Conservation (phyloP, 2,797 vertebrate species). For the Triplophysa bombifrons region DNA sequence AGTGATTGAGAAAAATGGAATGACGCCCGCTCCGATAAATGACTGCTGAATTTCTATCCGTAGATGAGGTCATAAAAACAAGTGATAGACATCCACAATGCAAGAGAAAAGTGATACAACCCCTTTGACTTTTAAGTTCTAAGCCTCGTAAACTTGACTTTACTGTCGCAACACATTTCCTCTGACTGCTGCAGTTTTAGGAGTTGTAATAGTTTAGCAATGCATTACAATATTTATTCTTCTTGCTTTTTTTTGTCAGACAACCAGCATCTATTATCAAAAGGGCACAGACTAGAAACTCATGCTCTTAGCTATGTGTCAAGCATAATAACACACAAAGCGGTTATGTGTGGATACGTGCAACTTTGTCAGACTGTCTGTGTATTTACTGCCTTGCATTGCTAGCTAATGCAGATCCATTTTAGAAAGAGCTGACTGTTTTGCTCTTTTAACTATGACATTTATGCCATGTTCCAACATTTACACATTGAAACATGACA, state of each 20-base stretch:
- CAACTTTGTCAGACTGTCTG: background rate
- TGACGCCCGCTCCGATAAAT: conserved; percentile 57
- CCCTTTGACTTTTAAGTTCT: conserved; percentile 16
- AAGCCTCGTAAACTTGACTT: conserved; percentile 34
- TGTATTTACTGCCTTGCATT: too few relatives aligned
- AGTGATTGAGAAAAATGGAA: conserved; percentile 71
- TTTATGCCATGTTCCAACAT: background rate
- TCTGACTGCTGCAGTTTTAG: background rate
- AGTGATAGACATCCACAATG: conserved; percentile 30
- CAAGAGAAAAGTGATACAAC: conserved; percentile 12
- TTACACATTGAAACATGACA: background rate
- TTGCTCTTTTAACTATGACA: background rate
- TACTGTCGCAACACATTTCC: background rate
- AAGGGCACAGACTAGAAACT: conserved; percentile 30
- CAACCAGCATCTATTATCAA: conserved; percentile 17
- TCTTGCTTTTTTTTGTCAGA: conserved; percentile 18
- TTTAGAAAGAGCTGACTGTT: background rate
- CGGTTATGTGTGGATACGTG: background rate
- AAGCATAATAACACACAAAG: conserved; percentile 29
- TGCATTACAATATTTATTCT: background rate
- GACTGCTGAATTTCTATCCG: conserved; percentile 13
- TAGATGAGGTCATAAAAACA: conserved; percentile 39
- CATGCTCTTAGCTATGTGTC: conserved; percentile 7
- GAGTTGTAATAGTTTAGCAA: conserved; percentile 10
- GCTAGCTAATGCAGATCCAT: background rate